These are phyloP conservation scores for Stichodactyla helianthus DNA, from an alignment of 64 coral and sea anemone genomes.

Conservation along the genomic window DNA sequence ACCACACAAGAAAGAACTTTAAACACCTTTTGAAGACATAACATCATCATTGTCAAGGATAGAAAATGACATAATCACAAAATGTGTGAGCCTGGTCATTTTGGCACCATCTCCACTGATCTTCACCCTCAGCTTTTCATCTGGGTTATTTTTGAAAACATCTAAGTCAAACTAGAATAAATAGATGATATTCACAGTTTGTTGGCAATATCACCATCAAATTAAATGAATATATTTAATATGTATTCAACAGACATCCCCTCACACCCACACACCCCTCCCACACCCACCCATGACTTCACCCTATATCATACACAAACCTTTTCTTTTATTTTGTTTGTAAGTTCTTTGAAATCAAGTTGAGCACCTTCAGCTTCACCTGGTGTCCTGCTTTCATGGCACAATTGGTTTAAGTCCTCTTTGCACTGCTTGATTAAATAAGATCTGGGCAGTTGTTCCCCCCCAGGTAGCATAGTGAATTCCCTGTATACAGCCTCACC, in stretches of 20 bases:
- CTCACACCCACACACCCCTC: not conserved
- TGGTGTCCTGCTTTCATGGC: slow-evolving; percentile 45
- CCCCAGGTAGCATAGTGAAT: slow-evolving; percentile 31
- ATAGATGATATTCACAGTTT: not conserved
- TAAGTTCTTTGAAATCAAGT: slow-evolving; percentile 35
- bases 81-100: slow-evolving; percentile 38
- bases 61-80: slow-evolving; percentile 41
- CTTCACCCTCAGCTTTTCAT: too few relatives aligned
- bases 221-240: not conserved
- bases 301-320: not conserved
- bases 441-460: slow-evolving; percentile 25
- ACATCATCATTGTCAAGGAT: slow-evolving; percentile 22
- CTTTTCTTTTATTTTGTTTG: slow-evolving; percentile 21
- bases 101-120: too few relatives aligned
- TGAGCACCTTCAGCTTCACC: slow-evolving; percentile 46
- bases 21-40: slow-evolving; percentile 40
- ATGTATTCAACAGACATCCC: not conserved
- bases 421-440: too few relatives aligned
- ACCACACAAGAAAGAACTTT: not conserved
- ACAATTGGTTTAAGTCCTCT: slow-evolving; percentile 34
- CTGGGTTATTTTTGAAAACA: slow-evolving; percentile 30
- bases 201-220: not conserved
- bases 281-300: not conserved
- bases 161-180: not conserved
- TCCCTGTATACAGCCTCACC: slow-evolving; percentile 64